Evolutionary conservation across 2,113 vertebrate genomes (phyloP).

Genomic region (Loxodonta africana): DNA sequence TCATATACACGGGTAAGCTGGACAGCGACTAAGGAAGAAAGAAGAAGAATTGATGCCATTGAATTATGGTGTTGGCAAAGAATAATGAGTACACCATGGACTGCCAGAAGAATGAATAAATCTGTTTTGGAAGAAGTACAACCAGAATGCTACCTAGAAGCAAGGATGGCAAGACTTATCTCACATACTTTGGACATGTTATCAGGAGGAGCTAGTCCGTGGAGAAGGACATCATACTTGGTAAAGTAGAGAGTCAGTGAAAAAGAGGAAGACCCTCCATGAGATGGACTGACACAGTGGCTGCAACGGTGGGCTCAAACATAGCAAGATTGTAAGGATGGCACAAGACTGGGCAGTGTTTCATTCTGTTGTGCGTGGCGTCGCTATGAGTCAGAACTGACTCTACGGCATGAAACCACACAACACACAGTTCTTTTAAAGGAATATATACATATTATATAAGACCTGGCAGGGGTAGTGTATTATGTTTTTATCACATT

Average conservation of each 20-base stretch:
- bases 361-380: too few species aligned
- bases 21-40: not conserved
- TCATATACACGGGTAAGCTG: not conserved
- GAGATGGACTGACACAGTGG: not conserved
- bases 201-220: not conserved
- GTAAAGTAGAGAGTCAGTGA: not conserved
- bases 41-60: not conserved
- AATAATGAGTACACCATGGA: too few species aligned
- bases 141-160: too few species aligned
- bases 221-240: not conserved
- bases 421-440: not conserved
- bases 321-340: not conserved
- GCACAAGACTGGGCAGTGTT: too few species aligned
- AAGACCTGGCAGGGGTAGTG: not conserved
- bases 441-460: not conserved
- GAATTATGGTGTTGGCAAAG: too few species aligned
- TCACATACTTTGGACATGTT: too few species aligned
- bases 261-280: not conserved
- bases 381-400: not conserved
- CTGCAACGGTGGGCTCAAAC: not conserved
- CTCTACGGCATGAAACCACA: not conserved
- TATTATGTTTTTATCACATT: not conserved
- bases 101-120: too few species aligned
- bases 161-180: too few species aligned
- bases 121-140: too few species aligned